Evolutionary conservation across 1,140 invertebrate genomes (phyloP), one percentile per base, ranked within the genome.

Genomic region (Hyles euphorbiae): DNA sequence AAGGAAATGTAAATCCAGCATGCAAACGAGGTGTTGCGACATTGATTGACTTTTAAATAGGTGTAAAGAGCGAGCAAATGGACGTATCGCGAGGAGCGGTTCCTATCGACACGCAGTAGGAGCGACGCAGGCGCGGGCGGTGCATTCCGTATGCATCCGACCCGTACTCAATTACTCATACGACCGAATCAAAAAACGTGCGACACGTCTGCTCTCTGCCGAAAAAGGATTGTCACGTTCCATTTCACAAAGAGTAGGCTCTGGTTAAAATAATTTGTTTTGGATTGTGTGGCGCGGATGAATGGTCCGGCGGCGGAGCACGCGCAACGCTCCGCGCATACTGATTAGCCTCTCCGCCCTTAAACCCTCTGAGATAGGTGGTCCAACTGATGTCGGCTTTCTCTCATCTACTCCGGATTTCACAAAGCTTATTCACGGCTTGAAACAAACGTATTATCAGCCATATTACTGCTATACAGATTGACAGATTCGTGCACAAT

Each of bases 21-120:
- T 64, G 66, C 67, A 67, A 63, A 63, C 61, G 60, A 67, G 56
- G 43, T 56, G 50, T 60, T 65, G 58, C 57, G 72, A 74, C 67
- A 79, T 72, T 75, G 72, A 79, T 78, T 76, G 76, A 74, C 76
- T 76, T 74, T 72, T 72, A 76, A 76, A 79, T 74, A 70, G 67
- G 46, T 51, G 65, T 73, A 72, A 68, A 65, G 49, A 65, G 47
- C 47, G 53, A 44, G 56, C 64, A 67, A 66, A 72, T 70, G 61
- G 61, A 56, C 67, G 60, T 72, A 68, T 63, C 62, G 58, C 45
- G 60, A 50, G 32, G 36, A 43, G 59, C 45, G 55, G 48, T 52
- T 54, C 44, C 56, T 43, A 7, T n/a, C 8, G n/a, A 56, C 32
- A 4, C 32, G n/a, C 33, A 51, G 50, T 11, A 48, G 46, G 22